Conservation (phyloP, 2,113 vertebrate species). For the Theropithecus gelada region DNA sequence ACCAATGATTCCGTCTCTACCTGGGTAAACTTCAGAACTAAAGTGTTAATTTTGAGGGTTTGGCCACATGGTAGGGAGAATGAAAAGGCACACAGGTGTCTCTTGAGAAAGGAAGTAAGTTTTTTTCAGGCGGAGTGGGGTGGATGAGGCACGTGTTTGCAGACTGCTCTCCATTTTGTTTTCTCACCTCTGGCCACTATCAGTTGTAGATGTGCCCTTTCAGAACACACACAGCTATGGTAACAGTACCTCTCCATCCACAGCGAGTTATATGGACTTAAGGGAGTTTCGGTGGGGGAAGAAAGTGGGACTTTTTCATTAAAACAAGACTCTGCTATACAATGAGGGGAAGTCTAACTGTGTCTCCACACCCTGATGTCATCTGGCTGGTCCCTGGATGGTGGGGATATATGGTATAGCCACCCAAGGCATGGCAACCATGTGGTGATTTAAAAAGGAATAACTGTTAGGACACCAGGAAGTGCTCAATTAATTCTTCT, state of each 20-base stretch:
- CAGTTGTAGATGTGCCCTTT: neutral
- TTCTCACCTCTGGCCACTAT: neutral
- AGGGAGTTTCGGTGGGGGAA: neutral
- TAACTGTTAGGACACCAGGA: neutral
- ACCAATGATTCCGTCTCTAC: neutral
- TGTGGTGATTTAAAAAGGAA: neutral
- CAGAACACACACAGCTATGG: fast-evolving
- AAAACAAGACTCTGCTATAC: neutral
- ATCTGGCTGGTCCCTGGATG: neutral
- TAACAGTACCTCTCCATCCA: neutral
- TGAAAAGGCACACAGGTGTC: neutral
- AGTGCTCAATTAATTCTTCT: neutral
- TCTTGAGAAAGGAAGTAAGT: neutral
- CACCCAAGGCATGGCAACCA: neutral
- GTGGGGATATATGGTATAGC: neutral
- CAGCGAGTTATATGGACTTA: neutral
- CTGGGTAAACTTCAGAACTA: neutral
- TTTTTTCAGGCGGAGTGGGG: neutral
- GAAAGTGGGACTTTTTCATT: neutral
- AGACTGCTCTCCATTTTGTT: neutral
- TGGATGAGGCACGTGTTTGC: neutral
- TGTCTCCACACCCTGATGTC: neutral
- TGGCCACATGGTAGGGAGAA: neutral
- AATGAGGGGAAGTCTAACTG: neutral
- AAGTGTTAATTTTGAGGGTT: neutral